These are phyloP conservation scores for Tribolium madens DNA, from an alignment of 1,140 invertebrate genomes.

Conservation along the genomic window DNA sequence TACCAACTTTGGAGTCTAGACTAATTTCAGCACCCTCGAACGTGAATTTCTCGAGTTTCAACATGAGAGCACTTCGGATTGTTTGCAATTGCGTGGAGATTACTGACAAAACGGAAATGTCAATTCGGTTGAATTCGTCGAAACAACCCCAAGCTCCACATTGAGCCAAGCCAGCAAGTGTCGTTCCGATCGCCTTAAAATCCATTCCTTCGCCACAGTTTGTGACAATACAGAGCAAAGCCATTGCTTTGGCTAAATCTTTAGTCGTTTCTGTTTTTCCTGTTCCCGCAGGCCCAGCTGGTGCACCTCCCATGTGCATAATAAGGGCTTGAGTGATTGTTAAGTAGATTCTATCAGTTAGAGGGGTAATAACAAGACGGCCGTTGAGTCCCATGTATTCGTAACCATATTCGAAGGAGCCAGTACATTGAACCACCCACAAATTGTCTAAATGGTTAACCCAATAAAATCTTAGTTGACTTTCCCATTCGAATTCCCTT, in stretches of 20 bases:
- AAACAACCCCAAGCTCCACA: constrained; percentile 92
- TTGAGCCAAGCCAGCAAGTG: constrained; percentile 78
- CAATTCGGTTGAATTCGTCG: constrained; percentile 93
- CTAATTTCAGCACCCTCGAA: constrained; percentile 88
- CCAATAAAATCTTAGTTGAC: constrained; percentile 93
- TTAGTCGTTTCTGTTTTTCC: constrained; percentile 94
- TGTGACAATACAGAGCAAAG: constrained; percentile 88
- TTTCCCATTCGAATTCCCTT: constrained; percentile 92
- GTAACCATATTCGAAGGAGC: constrained; percentile 90
- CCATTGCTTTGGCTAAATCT: constrained; percentile 90
- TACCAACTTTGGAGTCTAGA: constrained; percentile 86
- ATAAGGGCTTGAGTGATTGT: constrained; percentile 92
- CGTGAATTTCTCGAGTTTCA: constrained; percentile 80
- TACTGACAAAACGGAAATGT: constrained; percentile 89
- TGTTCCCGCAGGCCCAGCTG: constrained; percentile 84
- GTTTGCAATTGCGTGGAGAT: constrained; percentile 92
- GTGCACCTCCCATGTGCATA: constrained; percentile 90
- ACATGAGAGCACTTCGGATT: constrained; percentile 84
- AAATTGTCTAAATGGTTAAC: constrained; percentile 84
- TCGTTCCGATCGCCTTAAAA: constrained; percentile 86
- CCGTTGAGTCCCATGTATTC: constrained; percentile 96
- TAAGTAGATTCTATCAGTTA: constrained; percentile 92
- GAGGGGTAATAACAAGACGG: constrained; percentile 88
- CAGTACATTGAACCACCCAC: constrained; percentile 86
- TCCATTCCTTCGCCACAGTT: constrained; percentile 96